These are phyloP conservation scores for Hedychridium roseum DNA, from an alignment of 2,888 invertebrate species.

Conservation along the genomic window DNA sequence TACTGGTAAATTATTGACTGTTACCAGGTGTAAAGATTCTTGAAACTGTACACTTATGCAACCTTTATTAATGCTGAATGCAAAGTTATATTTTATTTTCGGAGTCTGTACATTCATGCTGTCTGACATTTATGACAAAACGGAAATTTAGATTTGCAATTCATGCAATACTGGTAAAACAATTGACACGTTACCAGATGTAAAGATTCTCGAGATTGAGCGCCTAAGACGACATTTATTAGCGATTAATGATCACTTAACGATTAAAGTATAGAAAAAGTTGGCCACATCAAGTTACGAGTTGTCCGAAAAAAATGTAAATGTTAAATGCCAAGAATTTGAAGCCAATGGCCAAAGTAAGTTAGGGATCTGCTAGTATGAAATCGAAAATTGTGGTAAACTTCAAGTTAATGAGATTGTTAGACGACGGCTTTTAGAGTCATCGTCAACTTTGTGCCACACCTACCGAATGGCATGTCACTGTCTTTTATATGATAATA, in stretches of 20 bases:
- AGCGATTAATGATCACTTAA: too few species aligned
- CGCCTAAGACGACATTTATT: too few species aligned
- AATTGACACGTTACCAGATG: too few species aligned
- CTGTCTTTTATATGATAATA: constrained; percentile 39
- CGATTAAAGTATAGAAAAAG: constrained; percentile 24
- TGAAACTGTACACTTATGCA: too few species aligned
- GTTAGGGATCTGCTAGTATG: constrained; percentile 36
- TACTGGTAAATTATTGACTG: constrained; percentile 8
- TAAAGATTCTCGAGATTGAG: too few species aligned
- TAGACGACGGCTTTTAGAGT: constrained; percentile 36
- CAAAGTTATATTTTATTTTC: too few species aligned
- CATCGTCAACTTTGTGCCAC: constrained; percentile 34
- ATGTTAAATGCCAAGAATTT: constrained; percentile 37
- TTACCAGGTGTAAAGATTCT: constrained; percentile 1
- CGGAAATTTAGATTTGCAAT: too few species aligned
- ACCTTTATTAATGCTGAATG: too few species aligned
- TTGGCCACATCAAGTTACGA: constrained; percentile 41
- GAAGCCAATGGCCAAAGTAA: constrained; percentile 49
- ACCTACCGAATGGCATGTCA: constrained; percentile 28
- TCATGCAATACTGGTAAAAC: too few species aligned
- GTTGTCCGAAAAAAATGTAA: constrained; percentile 23
- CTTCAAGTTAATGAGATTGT: constrained; percentile 21
- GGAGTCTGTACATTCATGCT: too few species aligned
- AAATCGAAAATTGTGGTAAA: constrained; percentile 33
- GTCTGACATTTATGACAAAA: too few species aligned